Conservation (phyloP, 1,140 invertebrate species). For the Philopotamus ludificatus region DNA sequence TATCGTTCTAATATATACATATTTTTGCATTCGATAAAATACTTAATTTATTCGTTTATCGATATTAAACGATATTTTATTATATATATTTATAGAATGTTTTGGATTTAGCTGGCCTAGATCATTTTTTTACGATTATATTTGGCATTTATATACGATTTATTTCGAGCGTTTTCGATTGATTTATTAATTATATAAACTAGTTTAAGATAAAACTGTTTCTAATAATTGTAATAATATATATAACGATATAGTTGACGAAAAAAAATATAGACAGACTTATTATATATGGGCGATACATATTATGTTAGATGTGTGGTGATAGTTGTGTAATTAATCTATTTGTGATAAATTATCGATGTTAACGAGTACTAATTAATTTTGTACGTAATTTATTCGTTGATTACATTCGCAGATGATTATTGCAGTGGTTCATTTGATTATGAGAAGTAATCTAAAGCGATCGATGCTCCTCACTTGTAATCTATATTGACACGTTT, state of each 20-base stretch:
- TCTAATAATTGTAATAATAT: not conserved
- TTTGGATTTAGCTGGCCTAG: conserved; percentile 28
- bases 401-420: not conserved
- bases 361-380: not conserved
- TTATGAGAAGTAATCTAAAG: too few relatives aligned
- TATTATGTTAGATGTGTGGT: conserved; percentile 33
- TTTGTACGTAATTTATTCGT: not conserved
- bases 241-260: conserved; percentile 1
- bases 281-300: conserved; percentile 9
- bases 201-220: not conserved
- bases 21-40: too few relatives aligned
- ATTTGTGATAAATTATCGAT: conserved; percentile 22
- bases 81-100: not conserved
- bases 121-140: conserved; percentile 5
- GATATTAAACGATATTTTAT: not conserved
- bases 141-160: not conserved
- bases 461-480: too few relatives aligned
- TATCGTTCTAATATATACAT: too few relatives aligned
- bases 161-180: not conserved
- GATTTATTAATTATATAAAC: too few relatives aligned
- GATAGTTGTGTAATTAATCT: conserved; percentile 22
- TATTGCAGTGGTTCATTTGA: not conserved
- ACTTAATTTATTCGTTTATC: too few relatives aligned
- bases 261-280: conserved; percentile 5
- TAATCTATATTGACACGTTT: too few relatives aligned